phyloP scores from a whole-genome alignment of 2,888 invertebrate genomes.

The Gastrophysa polygoni region DNA sequence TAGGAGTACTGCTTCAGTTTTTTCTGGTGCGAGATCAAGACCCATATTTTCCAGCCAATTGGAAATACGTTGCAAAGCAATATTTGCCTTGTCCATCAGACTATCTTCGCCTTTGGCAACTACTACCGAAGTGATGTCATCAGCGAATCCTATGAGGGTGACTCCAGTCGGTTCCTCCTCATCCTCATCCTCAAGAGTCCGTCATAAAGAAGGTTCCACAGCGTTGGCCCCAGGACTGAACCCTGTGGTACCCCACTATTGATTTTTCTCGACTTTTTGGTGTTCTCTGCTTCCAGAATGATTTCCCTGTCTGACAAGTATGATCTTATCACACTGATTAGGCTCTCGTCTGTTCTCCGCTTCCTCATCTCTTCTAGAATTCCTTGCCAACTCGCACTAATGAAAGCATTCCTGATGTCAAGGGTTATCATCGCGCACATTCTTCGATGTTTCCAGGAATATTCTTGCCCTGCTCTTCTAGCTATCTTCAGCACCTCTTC shows the following conservation, averaged over 20 bases:
- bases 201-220: constrained; percentile 20
- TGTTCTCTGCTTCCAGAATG: constrained; percentile 5
- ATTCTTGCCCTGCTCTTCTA: neutral
- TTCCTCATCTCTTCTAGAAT: constrained; percentile 16
- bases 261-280: neutral
- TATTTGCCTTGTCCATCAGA: neutral
- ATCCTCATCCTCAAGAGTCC: constrained; percentile 1
- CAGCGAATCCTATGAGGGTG: constrained; percentile 16
- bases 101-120: neutral
- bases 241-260: constrained; percentile 23
- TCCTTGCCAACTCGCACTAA: constrained; percentile 5
- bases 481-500: neutral
- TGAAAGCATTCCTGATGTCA: constrained; percentile 2
- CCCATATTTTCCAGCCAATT: too few relatives aligned
- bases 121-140: constrained; percentile 10
- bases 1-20: too few relatives aligned
- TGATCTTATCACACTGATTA: constrained; percentile 13
- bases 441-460: neutral
- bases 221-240: constrained; percentile 19
- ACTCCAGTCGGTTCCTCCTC: constrained; percentile 11
- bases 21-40: too few relatives aligned
- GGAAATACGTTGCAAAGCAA: too few relatives aligned
- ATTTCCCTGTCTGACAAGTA: constrained; percentile 14
- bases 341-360: constrained; percentile 12
- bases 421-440: neutral